Evolutionary conservation across 1,140 invertebrate species (phyloP), one percentile per base, ranked within the genome.

Genomic region (Bombus waltoni): DNA sequence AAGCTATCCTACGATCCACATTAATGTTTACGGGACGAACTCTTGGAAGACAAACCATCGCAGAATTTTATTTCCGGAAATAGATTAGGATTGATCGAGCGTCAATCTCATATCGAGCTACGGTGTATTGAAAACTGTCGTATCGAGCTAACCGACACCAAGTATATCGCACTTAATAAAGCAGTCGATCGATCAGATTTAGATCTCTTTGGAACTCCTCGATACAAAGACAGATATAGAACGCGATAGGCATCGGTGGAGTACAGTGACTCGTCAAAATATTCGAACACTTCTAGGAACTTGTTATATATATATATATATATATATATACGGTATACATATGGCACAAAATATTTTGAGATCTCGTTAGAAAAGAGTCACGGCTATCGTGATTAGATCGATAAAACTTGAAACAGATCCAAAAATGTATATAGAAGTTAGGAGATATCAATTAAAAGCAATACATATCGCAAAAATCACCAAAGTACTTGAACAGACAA

Each of bases 131-230:
- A 42, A 42, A 72, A 72, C 28, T 44, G 35, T 76, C 74, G 22
- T 57, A 57, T 57, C 28, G 8, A 18, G 25, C 1, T 28, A 75
- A 75, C 15, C 73, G 13, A 18, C 11, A n/a, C 25, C 71, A 25
- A 83, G 32, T 70, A 42, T 42, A 74, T 83, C 62, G 13, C 32
- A 8, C 38, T 78, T 83, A 71, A 79, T 72, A 84, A 70, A 71
- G 72, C 10, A 11, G n/a, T 78, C 53, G 68, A 84, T 79, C 83
- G 83, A 79, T 84, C 76, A 62, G 13, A 38, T 44, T 38, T 25
- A 28, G 35, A 2, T 38, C 35, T 53, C 18, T 53, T 35, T 13
- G 57, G 11, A 57, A 28, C 9, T 62, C 75, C 75, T 47, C 32
- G 32, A n/a, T 11, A 18, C 25, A 18, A 32, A 22, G 4, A 35